These are phyloP conservation scores for Labia minor DNA, from an alignment of 2,888 invertebrate species.

Conservation along the genomic window DNA sequence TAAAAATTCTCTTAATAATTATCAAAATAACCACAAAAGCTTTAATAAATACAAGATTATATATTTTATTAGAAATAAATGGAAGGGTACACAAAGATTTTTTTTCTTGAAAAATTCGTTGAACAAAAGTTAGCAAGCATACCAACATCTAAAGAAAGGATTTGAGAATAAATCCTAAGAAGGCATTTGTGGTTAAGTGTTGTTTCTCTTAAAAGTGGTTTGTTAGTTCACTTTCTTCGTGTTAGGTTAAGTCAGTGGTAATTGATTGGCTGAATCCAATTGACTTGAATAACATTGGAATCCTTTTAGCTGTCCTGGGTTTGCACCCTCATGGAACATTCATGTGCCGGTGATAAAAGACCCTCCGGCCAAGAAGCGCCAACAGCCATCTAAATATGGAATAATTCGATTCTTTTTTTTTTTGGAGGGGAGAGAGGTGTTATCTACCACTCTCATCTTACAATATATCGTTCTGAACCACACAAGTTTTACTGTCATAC, in stretches of 20 bases:
- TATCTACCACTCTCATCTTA: background rate
- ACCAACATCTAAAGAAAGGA: background rate
- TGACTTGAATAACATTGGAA: constrained; percentile 27
- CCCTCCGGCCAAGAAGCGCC: background rate
- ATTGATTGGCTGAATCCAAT: constrained; percentile 26
- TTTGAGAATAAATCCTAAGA: background rate
- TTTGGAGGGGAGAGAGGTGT: too few relatives aligned
- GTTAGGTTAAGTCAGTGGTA: constrained; percentile 18
- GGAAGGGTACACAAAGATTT: too few relatives aligned
- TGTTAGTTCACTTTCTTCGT: background rate
- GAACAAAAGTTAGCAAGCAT: background rate
- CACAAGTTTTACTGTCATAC: too few relatives aligned
- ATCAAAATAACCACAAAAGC: too few relatives aligned
- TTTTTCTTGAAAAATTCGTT: too few relatives aligned
- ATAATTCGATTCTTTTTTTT: constrained; percentile 20
- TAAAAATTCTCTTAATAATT: too few relatives aligned
- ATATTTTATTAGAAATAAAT: too few relatives aligned
- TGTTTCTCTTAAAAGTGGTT: constrained; percentile 2
- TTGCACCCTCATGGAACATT: constrained; percentile 26
- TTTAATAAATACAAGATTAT: too few relatives aligned
- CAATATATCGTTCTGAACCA: too few relatives aligned
- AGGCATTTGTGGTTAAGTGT: background rate
- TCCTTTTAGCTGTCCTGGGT: constrained; percentile 25
- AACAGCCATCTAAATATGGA: background rate
- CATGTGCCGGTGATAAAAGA: constrained; percentile 24